Evolutionary conservation across 2,113 vertebrate genomes (phyloP).

Genomic region (Carettochelys insculpta): DNA sequence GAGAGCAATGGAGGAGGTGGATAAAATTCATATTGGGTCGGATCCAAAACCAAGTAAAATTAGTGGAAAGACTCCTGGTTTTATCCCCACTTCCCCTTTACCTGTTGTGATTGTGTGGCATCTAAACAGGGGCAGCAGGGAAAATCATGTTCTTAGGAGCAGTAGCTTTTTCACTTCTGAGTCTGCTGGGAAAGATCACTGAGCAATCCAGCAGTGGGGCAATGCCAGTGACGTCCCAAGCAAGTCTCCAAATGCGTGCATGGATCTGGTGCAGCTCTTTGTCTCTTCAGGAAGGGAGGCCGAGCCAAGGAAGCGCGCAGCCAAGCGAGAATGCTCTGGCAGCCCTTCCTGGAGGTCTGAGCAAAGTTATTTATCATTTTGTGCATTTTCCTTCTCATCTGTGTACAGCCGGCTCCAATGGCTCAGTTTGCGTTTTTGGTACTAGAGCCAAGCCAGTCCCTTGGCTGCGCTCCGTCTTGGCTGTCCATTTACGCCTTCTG

Average conservation of each 20-base stretch:
- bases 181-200: background rate
- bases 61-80: background rate
- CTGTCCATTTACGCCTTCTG: conserved; percentile 76
- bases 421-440: conserved; percentile 76
- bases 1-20: background rate
- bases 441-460: conserved; percentile 66
- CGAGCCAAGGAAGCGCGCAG: conserved; percentile 64
- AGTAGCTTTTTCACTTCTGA: fast-evolving
- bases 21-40: background rate
- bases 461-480: conserved; percentile 69
- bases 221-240: fast-evolving
- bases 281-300: conserved; percentile 54
- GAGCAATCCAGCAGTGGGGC: background rate
- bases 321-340: conserved; percentile 75
- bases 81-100: background rate
- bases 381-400: conserved; percentile 77
- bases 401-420: conserved; percentile 74
- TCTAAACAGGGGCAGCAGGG: fast-evolving
- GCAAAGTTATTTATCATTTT: conserved; percentile 77
- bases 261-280: conserved; percentile 49
- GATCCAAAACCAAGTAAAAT: background rate
- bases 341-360: conserved; percentile 67
- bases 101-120: background rate
- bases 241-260: background rate
- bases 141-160: fast-evolving